Evolutionary conservation across 2,797 vertebrate species (phyloP).

Genomic region (Vultur gryphus): DNA sequence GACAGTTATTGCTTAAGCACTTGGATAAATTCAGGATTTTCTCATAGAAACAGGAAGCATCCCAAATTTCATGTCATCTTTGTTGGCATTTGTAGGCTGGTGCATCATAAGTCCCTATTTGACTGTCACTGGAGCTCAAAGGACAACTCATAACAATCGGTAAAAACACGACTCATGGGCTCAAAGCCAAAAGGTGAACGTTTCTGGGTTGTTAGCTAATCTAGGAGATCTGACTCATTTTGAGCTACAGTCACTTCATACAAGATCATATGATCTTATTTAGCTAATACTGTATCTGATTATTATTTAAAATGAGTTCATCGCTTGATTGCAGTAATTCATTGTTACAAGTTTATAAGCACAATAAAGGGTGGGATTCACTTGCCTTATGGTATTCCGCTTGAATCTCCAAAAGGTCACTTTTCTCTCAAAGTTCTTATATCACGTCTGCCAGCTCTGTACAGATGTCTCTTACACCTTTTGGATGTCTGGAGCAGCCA

Average conservation of each 20-base stretch:
- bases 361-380: background rate
- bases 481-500: background rate
- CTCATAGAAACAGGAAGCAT: background rate
- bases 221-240: background rate
- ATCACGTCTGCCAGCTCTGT: background rate
- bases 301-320: background rate
- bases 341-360: background rate
- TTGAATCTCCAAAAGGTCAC: background rate
- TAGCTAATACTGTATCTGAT: background rate
- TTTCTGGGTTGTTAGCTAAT: background rate
- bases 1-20: background rate
- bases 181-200: background rate
- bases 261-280: background rate
- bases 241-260: background rate
- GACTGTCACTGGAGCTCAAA: background rate
- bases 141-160: background rate
- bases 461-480: background rate
- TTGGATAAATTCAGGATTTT: background rate
- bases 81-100: background rate
- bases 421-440: background rate
- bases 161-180: background rate
- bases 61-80: background rate
- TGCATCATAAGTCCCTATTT: background rate
- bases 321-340: background rate
- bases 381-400: background rate